Percentiles rank a stretch among this genome's conserved stretches.
These are phyloP conservation scores for Scaptodrosophila lebanonensis DNA, from an alignment of 1,140 invertebrate species.

Conservation along the genomic window DNA sequence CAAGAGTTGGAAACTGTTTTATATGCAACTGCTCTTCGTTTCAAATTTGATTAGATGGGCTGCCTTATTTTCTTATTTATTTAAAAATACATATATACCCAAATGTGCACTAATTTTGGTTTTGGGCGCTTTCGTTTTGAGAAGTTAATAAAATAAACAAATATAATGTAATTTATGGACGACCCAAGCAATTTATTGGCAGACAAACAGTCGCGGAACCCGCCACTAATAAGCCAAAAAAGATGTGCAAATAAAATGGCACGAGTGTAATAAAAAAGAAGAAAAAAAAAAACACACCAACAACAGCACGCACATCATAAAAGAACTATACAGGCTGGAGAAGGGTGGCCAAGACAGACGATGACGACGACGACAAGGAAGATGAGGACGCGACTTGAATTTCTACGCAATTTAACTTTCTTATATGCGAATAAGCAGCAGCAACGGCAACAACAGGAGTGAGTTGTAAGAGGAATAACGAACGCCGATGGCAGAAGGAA, in stretches of 20 bases:
- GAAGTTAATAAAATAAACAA: conserved; percentile 9
- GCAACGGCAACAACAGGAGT: conserved; percentile 8
- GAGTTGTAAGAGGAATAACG: conserved; percentile 56
- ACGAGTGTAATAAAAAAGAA: conserved; percentile 26
- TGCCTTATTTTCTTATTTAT: background rate
- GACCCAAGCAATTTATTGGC: conserved; percentile 12
- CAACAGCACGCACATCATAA: conserved; percentile 68
- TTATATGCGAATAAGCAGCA: conserved; percentile 43
- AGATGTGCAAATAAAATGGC: background rate
- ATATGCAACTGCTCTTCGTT: conserved; percentile 24
- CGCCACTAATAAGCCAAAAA: background rate
- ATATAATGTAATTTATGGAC: conserved; percentile 34
- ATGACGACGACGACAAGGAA: conserved; percentile 9
- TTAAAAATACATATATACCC: conserved; percentile 34
- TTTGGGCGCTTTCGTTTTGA: no score
- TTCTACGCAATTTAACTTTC: conserved; percentile 72
- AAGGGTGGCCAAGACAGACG: conserved; percentile 11
- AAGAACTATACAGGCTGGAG: conserved; percentile 55
- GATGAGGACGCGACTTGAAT: conserved; percentile 58
- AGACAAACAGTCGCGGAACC: background rate
- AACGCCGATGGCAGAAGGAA: conserved; percentile 64
- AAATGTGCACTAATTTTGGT: conserved; percentile 23
- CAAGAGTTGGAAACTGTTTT: conserved; percentile 20
- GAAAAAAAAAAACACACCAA: conserved; percentile 37
- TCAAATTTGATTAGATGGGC: background rate